Evolutionary conservation across 2,113 vertebrate species (phyloP).

Genomic region (Dasypus novemcinctus): DNA sequence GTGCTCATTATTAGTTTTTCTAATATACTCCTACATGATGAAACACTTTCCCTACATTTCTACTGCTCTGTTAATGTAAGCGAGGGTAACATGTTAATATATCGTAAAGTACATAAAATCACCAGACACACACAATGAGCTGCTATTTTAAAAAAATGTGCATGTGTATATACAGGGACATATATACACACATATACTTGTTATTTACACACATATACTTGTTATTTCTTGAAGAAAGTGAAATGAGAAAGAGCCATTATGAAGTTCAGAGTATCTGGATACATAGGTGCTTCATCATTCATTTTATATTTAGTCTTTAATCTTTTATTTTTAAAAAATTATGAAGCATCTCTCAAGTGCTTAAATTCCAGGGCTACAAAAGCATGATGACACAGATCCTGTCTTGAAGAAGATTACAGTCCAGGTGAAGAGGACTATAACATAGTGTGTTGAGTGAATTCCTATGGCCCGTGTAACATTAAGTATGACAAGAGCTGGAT

Average conservation of each 20-base stretch:
- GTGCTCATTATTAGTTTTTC: background rate
- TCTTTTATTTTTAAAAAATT: background rate
- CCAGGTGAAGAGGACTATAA: background rate
- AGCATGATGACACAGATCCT: background rate
- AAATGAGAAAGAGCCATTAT: background rate
- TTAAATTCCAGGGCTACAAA: background rate
- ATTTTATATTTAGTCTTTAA: background rate
- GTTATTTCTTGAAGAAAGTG: background rate
- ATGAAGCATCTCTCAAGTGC: background rate
- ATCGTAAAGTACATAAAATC: background rate
- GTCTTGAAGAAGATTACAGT: background rate
- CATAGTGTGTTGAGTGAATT: background rate
- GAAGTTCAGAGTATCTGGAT: background rate
- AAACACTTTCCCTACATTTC: background rate
- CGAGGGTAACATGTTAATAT: background rate
- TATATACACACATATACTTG: too few species aligned
- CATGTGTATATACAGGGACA: background rate
- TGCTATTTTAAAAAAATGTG: background rate
- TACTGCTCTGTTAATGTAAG: background rate
- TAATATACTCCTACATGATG: background rate
- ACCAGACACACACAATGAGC: background rate
- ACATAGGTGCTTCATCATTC: background rate
- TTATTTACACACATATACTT: too few species aligned
- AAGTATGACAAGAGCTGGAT: background rate
- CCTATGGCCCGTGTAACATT: background rate